Conservation (phyloP, 2,113 vertebrate genomes). For the Uria lomvia region DNA sequence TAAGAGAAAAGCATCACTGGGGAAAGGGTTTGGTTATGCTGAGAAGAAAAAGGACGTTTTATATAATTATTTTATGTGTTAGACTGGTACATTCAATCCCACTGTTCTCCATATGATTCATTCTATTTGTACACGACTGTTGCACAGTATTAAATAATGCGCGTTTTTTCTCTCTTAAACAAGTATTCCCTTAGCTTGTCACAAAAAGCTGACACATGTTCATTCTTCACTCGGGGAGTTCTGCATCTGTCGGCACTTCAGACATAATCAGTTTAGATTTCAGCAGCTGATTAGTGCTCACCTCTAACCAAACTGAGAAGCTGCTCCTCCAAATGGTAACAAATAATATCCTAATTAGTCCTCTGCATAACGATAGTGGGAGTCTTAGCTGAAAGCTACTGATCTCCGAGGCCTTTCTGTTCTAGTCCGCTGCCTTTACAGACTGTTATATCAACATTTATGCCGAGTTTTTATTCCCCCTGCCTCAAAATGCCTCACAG, state of each 20-base stretch:
- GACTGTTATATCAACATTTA: not conserved
- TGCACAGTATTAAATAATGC: not conserved
- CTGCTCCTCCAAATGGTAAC: conserved; percentile 60
- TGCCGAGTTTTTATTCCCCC: conserved; percentile 16
- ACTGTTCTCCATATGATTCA: not conserved
- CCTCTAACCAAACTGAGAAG: conserved; percentile 67
- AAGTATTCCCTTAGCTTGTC: conserved; percentile 49
- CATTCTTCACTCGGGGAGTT: conserved; percentile 51
- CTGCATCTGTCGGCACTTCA: conserved; percentile 75
- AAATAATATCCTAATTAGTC: conserved; percentile 59
- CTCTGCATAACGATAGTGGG: not conserved
- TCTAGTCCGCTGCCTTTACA: conserved; percentile 19
- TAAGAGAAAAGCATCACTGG: not conserved
- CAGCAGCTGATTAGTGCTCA: conserved; percentile 71
- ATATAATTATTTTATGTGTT: not conserved
- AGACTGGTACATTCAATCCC: not conserved
- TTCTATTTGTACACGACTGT: not conserved
- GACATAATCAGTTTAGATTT: conserved; percentile 78
- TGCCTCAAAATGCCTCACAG: conserved; percentile 18
- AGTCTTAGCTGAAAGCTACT: conserved; percentile 13
- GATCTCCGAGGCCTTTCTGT: conserved; percentile 5
- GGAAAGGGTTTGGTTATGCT: not conserved
- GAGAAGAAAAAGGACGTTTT: not conserved
- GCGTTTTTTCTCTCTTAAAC: not conserved
- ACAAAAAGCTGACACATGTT: conserved; percentile 60